Base-by-base conservation (phyloP, 2,888 invertebrate genomes). In the Thereva nobilitata region DNA sequence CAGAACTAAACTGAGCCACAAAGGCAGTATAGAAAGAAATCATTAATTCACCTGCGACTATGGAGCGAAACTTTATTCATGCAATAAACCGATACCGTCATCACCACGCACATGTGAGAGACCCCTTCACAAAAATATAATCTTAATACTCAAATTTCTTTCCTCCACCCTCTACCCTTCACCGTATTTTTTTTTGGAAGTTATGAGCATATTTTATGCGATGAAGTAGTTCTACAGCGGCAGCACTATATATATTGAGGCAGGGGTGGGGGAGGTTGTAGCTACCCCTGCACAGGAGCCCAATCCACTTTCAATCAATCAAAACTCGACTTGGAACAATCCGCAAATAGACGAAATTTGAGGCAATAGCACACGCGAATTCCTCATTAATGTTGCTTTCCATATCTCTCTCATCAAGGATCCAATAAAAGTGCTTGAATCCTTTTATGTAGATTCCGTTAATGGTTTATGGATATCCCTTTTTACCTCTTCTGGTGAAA, bases 271-370 rank as follows among this genome's bases (percentile, higher is more conserved):
- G 23, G 23, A 10, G 5, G n/a, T 47, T 8, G 5, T 47, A 10
- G 2, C n/a, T 10, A 47, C 10, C 47, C 47, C 47, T 47, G 3
- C 5, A 10, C 47, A n/a, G n/a, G 12, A 47, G n/a, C 52, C 52
- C 52, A 52, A 52, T 52, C 52, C 52, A 52, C 8, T 52, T 52
- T n/a, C 52, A 52, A 52, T 52, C 52, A 52, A 52, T 52, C 52
- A 52, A 52, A 52, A 52, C 23, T 6, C 23, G 52, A 52, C 52
- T 47, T 52, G 23, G 8, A 23, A 52, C 23, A 35, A 52, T 52
- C n/a, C 35, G 6, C 35, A 52, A 52, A 52, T 52, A 52, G 52
- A 52, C 52, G 52, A 52, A 52, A 52, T 52, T 9, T 5, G 52
- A 49, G 10, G 35, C 8, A 35, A 5, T 7, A 8, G n/a, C 6